Evolutionary conservation across 2,888 invertebrate genomes (phyloP).

Genomic region (Leucophenga montana): DNA sequence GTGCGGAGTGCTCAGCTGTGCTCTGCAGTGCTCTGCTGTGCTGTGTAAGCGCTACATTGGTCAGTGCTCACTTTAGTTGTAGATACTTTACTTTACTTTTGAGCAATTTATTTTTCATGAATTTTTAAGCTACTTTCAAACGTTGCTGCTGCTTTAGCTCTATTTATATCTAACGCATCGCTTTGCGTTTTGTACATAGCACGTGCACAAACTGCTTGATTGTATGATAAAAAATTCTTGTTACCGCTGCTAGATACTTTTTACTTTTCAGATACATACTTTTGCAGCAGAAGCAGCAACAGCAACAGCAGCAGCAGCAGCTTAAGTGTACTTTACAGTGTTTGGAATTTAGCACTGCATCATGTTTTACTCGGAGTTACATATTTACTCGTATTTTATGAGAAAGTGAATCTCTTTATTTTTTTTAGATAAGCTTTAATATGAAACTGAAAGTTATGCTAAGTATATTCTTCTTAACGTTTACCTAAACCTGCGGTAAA

Average conservation of each 20-base stretch:
- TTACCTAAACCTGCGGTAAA: too few species aligned
- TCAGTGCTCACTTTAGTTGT: not conserved
- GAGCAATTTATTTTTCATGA: constrained; percentile 15
- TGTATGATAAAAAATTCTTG: constrained; percentile 11
- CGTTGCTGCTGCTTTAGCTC: not conserved
- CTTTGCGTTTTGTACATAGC: not conserved
- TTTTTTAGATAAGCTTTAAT: too few species aligned
- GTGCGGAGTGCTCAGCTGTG: too few species aligned
- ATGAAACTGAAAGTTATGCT: too few species aligned
- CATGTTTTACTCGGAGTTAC: too few species aligned
- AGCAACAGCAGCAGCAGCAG: too few species aligned
- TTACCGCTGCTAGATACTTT: not conserved
- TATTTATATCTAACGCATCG: not conserved
- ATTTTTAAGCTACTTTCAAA: not conserved
- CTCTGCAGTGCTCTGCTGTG: too few species aligned
- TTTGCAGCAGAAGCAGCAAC: too few species aligned
- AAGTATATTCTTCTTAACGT: too few species aligned
- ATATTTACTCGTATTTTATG: not conserved
- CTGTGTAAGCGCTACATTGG: not conserved
- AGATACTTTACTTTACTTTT: not conserved
- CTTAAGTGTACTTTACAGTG: too few species aligned
- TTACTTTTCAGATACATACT: not conserved
- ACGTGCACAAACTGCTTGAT: constrained; percentile 23
- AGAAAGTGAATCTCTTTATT: too few species aligned
- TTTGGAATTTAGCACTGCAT: too few species aligned